phyloP scores from a whole-genome alignment of 2,888 invertebrate species.

The Cancer borealis region DNA sequence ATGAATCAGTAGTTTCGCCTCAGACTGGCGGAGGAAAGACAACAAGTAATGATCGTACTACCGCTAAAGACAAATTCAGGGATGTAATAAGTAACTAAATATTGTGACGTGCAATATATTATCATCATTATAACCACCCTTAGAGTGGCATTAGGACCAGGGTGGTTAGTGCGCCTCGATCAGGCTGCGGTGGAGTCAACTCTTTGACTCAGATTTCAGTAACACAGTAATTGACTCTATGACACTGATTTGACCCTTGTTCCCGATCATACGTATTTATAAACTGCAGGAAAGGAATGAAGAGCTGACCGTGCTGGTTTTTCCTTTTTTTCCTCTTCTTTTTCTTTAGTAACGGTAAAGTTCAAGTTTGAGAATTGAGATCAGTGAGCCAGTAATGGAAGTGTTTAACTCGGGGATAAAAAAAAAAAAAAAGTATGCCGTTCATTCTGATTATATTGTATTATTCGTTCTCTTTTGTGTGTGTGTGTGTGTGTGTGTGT shows the following conservation, averaged over 20 bases:
- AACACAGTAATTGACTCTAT: no score
- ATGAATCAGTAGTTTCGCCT: neutral
- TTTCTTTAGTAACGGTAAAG: neutral
- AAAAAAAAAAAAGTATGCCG: neutral
- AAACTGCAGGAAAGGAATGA: neutral
- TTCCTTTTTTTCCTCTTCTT: neutral
- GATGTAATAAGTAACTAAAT: neutral
- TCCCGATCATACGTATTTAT: no score
- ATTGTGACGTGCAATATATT: neutral
- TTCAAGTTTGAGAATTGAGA: constrained; percentile 2
- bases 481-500: neutral
- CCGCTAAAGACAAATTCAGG: neutral
- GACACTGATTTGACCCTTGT: no score
- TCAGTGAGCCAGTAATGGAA: neutral
- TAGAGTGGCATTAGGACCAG: neutral
- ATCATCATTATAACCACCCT: neutral
- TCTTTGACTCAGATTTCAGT: no score
- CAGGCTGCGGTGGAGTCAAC: neutral
- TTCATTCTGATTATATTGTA: neutral
- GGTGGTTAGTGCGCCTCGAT: neutral
- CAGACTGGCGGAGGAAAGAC: neutral
- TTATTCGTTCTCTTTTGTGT: neutral
- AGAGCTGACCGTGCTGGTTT: neutral
- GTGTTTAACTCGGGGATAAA: neutral
- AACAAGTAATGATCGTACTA: neutral